Evolutionary conservation across 2,113 vertebrate species (phyloP), one percentile per base, ranked within the genome.

Genomic region (Eleginops maclovinus): DNA sequence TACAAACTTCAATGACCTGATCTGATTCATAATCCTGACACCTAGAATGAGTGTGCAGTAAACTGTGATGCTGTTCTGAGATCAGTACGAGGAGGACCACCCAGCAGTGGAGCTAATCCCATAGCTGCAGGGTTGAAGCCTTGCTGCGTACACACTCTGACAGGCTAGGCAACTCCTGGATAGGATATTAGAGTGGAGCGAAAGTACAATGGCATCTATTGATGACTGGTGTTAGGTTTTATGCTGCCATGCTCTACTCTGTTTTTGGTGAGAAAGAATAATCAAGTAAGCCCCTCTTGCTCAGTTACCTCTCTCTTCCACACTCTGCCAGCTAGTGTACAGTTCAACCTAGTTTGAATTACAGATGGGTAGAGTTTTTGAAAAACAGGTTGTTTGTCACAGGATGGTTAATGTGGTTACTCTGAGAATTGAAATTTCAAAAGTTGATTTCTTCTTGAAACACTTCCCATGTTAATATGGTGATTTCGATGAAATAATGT

Each of bases 51-150:
- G 41, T 46, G 41, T 3, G 6, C 59, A 49, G 55, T 63, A 88
- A 47, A 73, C 63, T 72, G 40, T 24, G 79, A 81, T 82, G 82
- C 69, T 84, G 75, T 36, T 86, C 70, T 79, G 74, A 79, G 75
- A 81, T 81, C 80, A 87, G 87, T 17, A 66, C 26, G 47, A 68
- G 66, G 80, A 80, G 75, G 91, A 92, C 91, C 90, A 93, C 92
- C 90, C 90, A 79, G 86, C 87, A 83, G 77, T 71, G 41, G 21
- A 81, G 73, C 59, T 89, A 89, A 89, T 91, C 91, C 87, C 80
- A 87, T 64, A 24, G 89, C 91, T 91, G 72, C 79, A 80, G 84
- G 89, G 84, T 75, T 80, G 84, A 77, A 79, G 77, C 62, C 70
- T 81, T 72, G 69, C 78, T 77, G 41, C 68, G 22, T 73, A 83